Evolutionary conservation across 2,797 vertebrate species (phyloP).

Genomic region (Centropyge bicolor): DNA sequence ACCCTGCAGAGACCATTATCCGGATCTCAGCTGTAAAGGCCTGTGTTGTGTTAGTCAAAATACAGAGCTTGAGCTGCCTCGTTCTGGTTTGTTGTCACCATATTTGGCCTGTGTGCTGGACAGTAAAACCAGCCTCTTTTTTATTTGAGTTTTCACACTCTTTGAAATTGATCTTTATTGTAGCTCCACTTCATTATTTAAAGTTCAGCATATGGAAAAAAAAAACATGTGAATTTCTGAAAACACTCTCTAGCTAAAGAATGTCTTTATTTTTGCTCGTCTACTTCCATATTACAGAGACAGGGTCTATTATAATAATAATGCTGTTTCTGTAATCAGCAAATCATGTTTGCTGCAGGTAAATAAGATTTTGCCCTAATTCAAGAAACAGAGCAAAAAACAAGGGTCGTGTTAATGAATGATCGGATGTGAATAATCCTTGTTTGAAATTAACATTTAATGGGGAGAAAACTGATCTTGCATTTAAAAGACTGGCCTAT

Average conservation of each 20-base stretch:
- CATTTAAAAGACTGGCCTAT: constrained; percentile 76
- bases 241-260: not conserved
- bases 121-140: constrained; percentile 1
- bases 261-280: not conserved
- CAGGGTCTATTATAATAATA: not conserved
- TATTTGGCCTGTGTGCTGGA: constrained; percentile 28
- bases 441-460: constrained; percentile 48
- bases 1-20: not conserved
- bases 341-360: constrained; percentile 29
- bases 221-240: not conserved
- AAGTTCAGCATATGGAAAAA: not conserved
- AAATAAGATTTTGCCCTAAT: constrained; percentile 35
- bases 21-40: constrained; percentile 17
- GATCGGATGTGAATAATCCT: constrained; percentile 7
- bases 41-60: constrained; percentile 15
- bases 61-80: constrained; percentile 11
- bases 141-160: constrained; percentile 43
- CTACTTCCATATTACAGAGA: not conserved
- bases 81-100: constrained; percentile 41
- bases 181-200: not conserved
- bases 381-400: constrained; percentile 23
- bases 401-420: constrained; percentile 22
- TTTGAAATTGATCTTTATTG: constrained; percentile 48
- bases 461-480: constrained; percentile 39
- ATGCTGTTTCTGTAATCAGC: constrained; percentile 9